Percentiles rank a stretch among this genome's conserved stretches.
Evolutionary conservation across 92 coral and sea anemone species (phyloP).

Genomic region (Porites cylindrica): DNA sequence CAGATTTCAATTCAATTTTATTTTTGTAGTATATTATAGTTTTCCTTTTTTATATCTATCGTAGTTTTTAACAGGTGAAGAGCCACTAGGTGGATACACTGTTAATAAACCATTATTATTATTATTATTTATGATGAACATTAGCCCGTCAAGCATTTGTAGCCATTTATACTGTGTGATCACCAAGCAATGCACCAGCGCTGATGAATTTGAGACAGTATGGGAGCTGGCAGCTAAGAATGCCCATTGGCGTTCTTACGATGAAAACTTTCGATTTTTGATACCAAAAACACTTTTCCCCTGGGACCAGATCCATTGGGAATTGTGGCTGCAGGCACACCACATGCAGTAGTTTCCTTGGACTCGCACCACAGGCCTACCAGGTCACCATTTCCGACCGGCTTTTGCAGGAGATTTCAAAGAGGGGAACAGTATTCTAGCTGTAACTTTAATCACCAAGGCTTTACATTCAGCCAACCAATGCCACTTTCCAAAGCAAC

Average conservation of each 20-base stretch:
- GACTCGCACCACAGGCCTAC: no score
- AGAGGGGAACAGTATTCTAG: neutral
- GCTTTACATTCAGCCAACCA: neutral
- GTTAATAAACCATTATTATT: no score
- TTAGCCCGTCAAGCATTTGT: neutral
- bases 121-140: neutral
- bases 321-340: no score
- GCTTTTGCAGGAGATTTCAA: conserved; percentile 3
- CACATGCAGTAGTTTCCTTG: no score
- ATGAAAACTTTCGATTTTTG: neutral
- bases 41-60: no score
- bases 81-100: no score
- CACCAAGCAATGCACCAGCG: neutral
- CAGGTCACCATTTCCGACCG: neutral
- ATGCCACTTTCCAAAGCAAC: neutral
- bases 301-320: no score
- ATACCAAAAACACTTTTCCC: neutral
- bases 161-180: neutral
- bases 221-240: neutral
- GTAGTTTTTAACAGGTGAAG: no score
- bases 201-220: neutral
- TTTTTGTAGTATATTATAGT: no score
- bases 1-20: no score
- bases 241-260: neutral
- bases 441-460: neutral